A percentile compares a stretch with the other conserved stretches of the same genome.
Evolutionary conservation across 2,888 invertebrate genomes (phyloP).

Genomic region (Calliopum simillimum): DNA sequence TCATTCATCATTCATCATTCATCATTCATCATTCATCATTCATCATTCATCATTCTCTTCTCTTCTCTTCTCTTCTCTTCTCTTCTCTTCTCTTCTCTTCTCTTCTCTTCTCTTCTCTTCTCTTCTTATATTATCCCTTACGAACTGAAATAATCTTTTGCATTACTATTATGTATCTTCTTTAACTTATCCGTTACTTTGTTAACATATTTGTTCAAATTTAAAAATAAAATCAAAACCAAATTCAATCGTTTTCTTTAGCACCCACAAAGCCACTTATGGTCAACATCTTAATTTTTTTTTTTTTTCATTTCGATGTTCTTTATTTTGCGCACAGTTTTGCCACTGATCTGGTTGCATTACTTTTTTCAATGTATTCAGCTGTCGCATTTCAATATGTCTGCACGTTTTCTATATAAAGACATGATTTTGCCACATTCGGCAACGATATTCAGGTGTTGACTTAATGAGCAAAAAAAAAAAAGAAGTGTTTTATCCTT

Average conservation of each 20-base stretch:
- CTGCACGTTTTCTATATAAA: slow-evolving; percentile 27
- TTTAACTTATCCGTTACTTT: neutral
- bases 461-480: slow-evolving; percentile 34
- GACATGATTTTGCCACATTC: slow-evolving; percentile 31
- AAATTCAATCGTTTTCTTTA: neutral
- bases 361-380: neutral
- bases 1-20: no score
- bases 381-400: slow-evolving; percentile 30
- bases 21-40: no score
- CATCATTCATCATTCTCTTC: slow-evolving; percentile 22
- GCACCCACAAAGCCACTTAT: slow-evolving; percentile 3
- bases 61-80: slow-evolving; percentile 23
- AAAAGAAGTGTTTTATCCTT: slow-evolving; percentile 1
- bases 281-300: neutral
- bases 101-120: slow-evolving; percentile 18
- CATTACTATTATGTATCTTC: neutral
- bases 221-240: slow-evolving; percentile 28
- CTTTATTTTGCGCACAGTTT: slow-evolving; percentile 17
- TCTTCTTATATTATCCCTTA: neutral
- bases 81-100: slow-evolving; percentile 21
- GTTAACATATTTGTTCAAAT: slow-evolving; percentile 22
- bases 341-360: slow-evolving; percentile 24
- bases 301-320: neutral
- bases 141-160: no score
- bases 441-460: slow-evolving; percentile 31